phyloP scores from a whole-genome alignment of 2,113 vertebrate species.

The Microcebus ravelobensis region DNA sequence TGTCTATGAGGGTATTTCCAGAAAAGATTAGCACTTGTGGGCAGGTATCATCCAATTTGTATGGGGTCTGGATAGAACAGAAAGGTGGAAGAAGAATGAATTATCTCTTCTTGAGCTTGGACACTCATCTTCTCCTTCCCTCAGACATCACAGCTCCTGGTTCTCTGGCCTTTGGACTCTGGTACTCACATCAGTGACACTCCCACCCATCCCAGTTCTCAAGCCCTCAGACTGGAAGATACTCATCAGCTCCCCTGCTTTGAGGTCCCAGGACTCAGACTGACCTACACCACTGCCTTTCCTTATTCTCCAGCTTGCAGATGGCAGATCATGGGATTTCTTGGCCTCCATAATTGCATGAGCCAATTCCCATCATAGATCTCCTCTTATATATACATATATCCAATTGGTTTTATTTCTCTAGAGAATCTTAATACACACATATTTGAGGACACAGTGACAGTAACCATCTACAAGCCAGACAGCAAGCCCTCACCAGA shows the following conservation, averaged over 20 bases:
- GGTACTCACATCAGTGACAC: background rate
- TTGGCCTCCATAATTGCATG: background rate
- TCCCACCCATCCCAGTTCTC: background rate
- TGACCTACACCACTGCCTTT: background rate
- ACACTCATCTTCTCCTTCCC: background rate
- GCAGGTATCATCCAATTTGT: background rate
- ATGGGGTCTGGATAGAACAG: background rate
- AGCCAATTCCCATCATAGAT: background rate
- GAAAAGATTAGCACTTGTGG: background rate
- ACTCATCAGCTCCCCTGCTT: background rate
- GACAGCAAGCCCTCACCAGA: background rate
- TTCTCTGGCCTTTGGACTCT: background rate
- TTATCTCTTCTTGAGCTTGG: background rate
- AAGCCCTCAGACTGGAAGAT: background rate
- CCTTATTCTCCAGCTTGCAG: background rate
- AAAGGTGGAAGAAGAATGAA: background rate
- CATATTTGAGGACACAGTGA: background rate
- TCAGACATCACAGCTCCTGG: background rate
- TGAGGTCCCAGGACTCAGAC: too few relatives aligned
- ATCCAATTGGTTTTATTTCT: background rate
- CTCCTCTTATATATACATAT: too few relatives aligned
- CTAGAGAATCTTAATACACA: background rate
- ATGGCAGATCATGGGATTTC: background rate
- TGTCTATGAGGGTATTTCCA: background rate
- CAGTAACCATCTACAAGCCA: background rate